A percentile compares a stretch with the other conserved stretches of the same genome.
These are phyloP conservation scores for Drosophila simulans DNA, from an alignment of 1,140 invertebrate species.

Conservation along the genomic window DNA sequence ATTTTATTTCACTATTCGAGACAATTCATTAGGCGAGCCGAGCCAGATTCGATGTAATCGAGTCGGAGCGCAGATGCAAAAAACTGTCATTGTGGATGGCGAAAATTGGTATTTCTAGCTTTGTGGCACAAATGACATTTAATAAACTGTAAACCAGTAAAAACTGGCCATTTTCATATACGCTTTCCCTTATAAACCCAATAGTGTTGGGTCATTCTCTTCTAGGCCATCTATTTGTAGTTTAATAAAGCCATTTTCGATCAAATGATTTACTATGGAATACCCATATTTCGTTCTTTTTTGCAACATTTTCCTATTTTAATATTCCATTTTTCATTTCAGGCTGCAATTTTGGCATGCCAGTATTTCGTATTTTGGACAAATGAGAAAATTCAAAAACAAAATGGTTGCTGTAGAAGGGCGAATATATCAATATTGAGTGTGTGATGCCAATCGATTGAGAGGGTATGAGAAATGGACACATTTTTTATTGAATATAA, in stretches of 20 bases:
- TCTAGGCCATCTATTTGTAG: background rate
- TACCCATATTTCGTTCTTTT: too few relatives aligned
- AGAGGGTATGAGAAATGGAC: background rate
- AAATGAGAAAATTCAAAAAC: background rate
- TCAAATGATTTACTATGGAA: too few relatives aligned
- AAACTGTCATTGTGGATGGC: conserved; percentile 19
- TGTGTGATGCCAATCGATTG: background rate
- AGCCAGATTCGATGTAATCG: conserved; percentile 12
- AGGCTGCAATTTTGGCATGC: background rate
- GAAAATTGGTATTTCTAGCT: background rate
- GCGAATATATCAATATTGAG: background rate
- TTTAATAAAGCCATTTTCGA: background rate
- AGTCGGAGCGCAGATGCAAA: conserved; percentile 28
- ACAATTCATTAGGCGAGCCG: conserved; percentile 66
- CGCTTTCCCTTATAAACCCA: too few relatives aligned
- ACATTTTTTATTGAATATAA: background rate
- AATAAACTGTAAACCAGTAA: background rate
- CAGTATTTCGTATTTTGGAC: background rate
- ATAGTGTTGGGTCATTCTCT: too few relatives aligned
- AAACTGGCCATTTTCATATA: background rate
- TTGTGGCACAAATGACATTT: background rate
- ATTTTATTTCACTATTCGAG: conserved; percentile 73
- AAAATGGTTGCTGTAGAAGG: background rate
- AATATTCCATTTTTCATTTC: background rate
- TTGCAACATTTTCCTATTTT: background rate